A percentile compares a stretch with the other conserved stretches of the same genome.
Conservation (phyloP, 2,113 vertebrate genomes). For the Anseranas semipalmata region DNA sequence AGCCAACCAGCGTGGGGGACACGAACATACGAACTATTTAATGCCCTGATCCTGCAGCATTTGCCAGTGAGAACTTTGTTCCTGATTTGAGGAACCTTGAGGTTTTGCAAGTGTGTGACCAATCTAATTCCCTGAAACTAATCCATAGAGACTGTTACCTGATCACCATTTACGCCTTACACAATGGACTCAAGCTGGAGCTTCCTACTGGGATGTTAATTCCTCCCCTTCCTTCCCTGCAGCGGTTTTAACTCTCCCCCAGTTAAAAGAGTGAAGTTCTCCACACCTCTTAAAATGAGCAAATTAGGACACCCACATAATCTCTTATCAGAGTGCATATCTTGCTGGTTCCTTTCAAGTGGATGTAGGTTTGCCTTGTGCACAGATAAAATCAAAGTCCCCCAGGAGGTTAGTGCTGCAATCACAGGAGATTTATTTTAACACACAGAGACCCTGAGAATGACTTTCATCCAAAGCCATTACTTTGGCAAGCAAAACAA, state of each 20-base stretch:
- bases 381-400: constrained; percentile 7
- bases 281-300: neutral
- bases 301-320: neutral
- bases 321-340: neutral
- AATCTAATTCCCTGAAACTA: neutral
- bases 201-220: neutral
- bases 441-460: neutral
- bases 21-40: neutral
- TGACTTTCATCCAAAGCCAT: neutral
- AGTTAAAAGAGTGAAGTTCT: neutral
- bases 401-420: neutral
- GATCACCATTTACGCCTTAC: neutral
- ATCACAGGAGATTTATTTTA: neutral
- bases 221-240: neutral
- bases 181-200: neutral
- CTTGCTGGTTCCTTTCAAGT: neutral
- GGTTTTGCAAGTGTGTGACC: neutral
- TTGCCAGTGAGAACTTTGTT: neutral
- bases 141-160: neutral
- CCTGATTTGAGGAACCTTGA: neutral
- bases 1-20: neutral
- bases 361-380: neutral
- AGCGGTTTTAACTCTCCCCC: neutral
- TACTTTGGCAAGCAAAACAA: neutral
- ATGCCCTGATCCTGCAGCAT: neutral